Conservation (phyloP, 2,113 vertebrate species). For the Galemys pyrenaicus region DNA sequence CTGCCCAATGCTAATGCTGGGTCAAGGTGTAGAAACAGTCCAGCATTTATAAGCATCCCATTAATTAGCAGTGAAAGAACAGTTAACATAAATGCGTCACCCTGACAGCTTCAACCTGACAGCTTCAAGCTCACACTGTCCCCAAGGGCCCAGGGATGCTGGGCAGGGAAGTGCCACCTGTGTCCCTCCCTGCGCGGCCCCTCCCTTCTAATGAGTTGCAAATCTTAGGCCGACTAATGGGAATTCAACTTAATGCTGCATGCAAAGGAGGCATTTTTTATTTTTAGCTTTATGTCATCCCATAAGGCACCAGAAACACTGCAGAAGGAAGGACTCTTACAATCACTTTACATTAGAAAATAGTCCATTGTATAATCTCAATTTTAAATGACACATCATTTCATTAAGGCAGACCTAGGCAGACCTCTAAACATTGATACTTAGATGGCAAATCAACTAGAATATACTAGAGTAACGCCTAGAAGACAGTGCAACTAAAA, state of each 20-base stretch:
- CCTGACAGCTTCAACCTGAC: not conserved
- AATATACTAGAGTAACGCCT: not conserved
- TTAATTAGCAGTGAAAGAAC: not conserved
- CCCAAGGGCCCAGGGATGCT: fast-evolving
- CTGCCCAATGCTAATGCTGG: not conserved
- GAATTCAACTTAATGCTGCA: not conserved
- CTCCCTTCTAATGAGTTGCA: not conserved
- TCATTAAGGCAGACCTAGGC: not conserved
- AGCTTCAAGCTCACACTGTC: not conserved
- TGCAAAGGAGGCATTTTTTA: not conserved
- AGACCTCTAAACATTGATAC: not conserved
- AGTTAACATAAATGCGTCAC: not conserved
- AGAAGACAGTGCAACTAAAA: not conserved
- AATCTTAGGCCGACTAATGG: not conserved
- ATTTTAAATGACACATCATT: not conserved
- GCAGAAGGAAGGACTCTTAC: not conserved
- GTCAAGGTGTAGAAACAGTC: not conserved
- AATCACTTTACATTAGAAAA: not conserved
- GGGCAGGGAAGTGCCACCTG: too few species aligned
- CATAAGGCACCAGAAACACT: not conserved
- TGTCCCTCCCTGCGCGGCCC: not conserved
- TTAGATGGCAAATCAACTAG: not conserved
- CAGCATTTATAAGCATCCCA: not conserved
- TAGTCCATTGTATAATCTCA: not conserved
- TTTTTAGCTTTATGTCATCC: not conserved